These are phyloP conservation scores for Lepas anatifera DNA, from an alignment of 2,888 invertebrate species.

Conservation along the genomic window DNA sequence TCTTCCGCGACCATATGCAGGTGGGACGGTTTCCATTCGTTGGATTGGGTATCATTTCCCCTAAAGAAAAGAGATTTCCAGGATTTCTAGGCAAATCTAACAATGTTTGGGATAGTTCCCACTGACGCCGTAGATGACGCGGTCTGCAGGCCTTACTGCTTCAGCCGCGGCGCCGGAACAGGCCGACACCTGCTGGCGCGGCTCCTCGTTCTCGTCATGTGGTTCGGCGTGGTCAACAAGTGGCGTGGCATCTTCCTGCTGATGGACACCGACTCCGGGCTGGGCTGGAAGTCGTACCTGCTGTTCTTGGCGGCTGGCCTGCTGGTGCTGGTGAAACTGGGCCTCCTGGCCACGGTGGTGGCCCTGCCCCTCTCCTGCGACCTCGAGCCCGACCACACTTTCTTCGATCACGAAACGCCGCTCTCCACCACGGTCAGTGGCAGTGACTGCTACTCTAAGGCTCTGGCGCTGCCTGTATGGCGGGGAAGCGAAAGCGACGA, in stretches of 20 bases:
- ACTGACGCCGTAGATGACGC: too few relatives aligned
- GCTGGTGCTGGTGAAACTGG: not conserved
- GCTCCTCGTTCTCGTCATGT: not conserved
- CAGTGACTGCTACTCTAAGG: too few relatives aligned
- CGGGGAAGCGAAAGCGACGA: too few relatives aligned
- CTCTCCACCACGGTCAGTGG: not conserved
- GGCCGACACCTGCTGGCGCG: not conserved
- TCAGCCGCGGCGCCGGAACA: not conserved
- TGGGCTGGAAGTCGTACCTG: not conserved
- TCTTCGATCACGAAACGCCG: not conserved
- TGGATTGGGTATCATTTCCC: too few relatives aligned
- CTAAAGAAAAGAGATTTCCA: too few relatives aligned
- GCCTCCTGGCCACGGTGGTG: not conserved
- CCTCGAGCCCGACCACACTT: not conserved
- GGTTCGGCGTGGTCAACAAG: not conserved
- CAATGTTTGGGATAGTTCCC: too few relatives aligned
- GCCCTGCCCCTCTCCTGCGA: not conserved
- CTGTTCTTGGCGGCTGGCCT: not conserved
- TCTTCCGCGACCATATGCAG: not conserved
- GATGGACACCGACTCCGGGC: conserved; percentile 1
- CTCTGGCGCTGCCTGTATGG: too few relatives aligned
- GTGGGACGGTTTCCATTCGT: too few relatives aligned
- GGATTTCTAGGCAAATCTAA: too few relatives aligned
- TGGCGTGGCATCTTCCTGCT: conserved; percentile 5
- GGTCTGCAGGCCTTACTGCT: too few relatives aligned